Base-by-base conservation (phyloP, 1,140 invertebrate genomes). In the Caenorhabditis latens region DNA sequence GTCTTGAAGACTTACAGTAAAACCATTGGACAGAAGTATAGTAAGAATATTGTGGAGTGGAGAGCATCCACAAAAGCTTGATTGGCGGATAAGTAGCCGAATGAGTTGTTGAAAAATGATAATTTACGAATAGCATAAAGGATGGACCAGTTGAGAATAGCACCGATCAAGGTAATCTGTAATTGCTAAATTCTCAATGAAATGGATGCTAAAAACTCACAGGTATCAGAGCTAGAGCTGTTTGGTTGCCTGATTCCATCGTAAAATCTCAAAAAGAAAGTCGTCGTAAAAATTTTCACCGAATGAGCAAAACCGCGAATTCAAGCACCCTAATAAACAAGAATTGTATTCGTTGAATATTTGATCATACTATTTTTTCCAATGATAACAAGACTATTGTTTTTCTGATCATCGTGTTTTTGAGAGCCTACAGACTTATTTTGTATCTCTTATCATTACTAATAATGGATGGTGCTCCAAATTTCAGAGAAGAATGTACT, bases 81-180 rank as follows among this genome's bases (percentile, higher is more conserved):
- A 63, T 63, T 63, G 3, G 61, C 61, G 32, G 61, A 63, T 53
- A 53, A 53, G 16, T 58, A 58, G 1, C 61, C 61, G 32, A 63
- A 63, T 24, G 61, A 63, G 61, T 63, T 24, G 8, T 63, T 63
- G 61, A 63, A 63, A 63, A 40, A 24, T 63, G 61, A 63, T 32
- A 63, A 40, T 63, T 63, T 63, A 7, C 19, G 8, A 32, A 40
- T 40, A 9, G 21, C 32, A 40, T 32, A 63, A 1, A 63, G 8
- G n/a, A 24, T 32, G n/a, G 32, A 63, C 61, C 21, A 63, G 24
- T 63, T 63, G 13, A 58, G 6, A 14, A 58, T 16, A 16, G 55
- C 55, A 58, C 55, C 55, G 19, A 58, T 58, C 6, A 58, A n/a
- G 0, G 19, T 14, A 6, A 58, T n/a, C 55, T 58, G 55, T 19